Evolutionary conservation across 2,888 invertebrate species (phyloP).

Genomic region (Dolichopus griseipennis): DNA sequence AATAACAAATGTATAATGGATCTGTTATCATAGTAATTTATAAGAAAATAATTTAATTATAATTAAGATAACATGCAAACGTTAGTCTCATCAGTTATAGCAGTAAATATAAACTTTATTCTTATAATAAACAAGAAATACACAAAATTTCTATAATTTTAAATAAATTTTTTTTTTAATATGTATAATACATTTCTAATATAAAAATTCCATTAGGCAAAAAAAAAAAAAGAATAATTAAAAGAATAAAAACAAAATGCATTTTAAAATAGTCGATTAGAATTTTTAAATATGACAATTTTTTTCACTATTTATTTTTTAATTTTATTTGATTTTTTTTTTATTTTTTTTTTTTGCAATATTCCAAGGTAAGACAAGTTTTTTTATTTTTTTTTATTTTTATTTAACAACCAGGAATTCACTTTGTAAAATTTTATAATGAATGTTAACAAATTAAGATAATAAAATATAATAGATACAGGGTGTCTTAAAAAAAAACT

Average conservation of each 20-base stretch:
- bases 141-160: not conserved
- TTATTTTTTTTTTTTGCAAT: not conserved
- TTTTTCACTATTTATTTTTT: not conserved
- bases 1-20: no score
- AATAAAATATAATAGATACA: no score
- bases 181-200: not conserved
- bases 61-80: no score
- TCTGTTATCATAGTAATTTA: no score
- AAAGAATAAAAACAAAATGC: not conserved
- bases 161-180: not conserved
- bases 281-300: slow-evolving; percentile 1
- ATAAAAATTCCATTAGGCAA: not conserved
- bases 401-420: slow-evolving; percentile 2
- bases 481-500: no score
- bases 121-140: not conserved
- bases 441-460: no score
- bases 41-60: no score
- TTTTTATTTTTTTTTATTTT: not conserved
- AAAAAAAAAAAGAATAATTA: not conserved
- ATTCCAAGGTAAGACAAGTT: not conserved
- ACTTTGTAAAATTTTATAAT: not conserved
- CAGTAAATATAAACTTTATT: no score
- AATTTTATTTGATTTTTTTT: not conserved
- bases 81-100: no score
- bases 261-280: not conserved